These are phyloP conservation scores for Eupsilia transversa DNA, from an alignment of 2,888 invertebrate genomes.

Conservation along the genomic window DNA sequence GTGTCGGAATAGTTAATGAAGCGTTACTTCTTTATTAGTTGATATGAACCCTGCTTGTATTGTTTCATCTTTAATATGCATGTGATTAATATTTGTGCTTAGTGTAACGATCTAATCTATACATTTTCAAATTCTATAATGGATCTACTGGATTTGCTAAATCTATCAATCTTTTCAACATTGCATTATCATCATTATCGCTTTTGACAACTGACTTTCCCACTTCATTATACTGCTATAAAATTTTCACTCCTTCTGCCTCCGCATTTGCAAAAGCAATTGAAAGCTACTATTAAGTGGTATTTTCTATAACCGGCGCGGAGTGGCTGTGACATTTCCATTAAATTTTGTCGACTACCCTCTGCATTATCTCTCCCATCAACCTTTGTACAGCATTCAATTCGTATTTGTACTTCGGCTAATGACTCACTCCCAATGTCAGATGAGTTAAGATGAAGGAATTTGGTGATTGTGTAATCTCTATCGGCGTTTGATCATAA, in stretches of 20 bases:
- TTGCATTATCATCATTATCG: neutral
- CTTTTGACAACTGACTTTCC: neutral
- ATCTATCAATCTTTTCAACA: neutral
- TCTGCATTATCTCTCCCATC: conserved; percentile 62
- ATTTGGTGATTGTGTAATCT: conserved; percentile 35
- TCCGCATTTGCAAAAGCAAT: conserved; percentile 53
- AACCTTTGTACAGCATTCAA: conserved; percentile 61
- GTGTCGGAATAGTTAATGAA: conserved; percentile 32
- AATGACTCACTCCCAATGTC: conserved; percentile 50
- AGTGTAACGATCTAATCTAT: conserved; percentile 19
- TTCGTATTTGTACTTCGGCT: conserved; percentile 64
- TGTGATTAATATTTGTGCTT: conserved; percentile 41
- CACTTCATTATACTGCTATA: conserved; percentile 9
- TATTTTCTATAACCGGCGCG: conserved; percentile 64
- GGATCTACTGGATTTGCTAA: neutral
- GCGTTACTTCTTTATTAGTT: conserved; percentile 33
- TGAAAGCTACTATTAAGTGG: conserved; percentile 56
- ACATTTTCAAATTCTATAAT: neutral
- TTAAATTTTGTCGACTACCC: conserved; percentile 68
- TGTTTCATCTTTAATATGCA: conserved; percentile 36
- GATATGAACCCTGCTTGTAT: conserved; percentile 8
- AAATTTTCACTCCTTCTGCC: conserved; percentile 14
- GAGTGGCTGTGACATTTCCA: conserved; percentile 74
- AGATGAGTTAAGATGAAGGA: conserved; percentile 40
- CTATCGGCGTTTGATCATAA: conserved; percentile 19